Percentiles rank a stretch among this genome's conserved stretches.
phyloP scores from a whole-genome alignment of 2,797 vertebrate species.

The Etheostoma perlongum region DNA sequence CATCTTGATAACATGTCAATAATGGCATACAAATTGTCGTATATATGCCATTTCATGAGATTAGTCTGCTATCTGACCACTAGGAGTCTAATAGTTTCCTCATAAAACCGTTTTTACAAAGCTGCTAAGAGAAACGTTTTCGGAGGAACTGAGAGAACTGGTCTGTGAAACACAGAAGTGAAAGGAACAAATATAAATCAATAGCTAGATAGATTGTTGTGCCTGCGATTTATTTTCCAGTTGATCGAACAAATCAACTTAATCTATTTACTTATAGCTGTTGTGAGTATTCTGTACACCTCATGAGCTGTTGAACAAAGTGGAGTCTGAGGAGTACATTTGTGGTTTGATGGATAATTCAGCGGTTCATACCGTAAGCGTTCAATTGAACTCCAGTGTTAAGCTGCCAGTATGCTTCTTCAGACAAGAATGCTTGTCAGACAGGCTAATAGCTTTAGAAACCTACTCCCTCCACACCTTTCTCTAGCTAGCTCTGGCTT shows the following conservation, averaged over 20 bases:
- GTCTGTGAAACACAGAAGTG: neutral
- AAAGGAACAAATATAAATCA: neutral
- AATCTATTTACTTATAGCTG: neutral
- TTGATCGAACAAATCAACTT: neutral
- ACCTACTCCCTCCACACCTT: too few relatives aligned
- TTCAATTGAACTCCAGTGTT: neutral
- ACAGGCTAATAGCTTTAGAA: too few relatives aligned
- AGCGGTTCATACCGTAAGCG: rapidly evolving
- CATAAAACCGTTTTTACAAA: neutral
- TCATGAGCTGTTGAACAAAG: neutral
- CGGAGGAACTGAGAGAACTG: neutral
- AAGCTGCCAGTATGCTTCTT: neutral
- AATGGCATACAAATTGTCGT: too few relatives aligned
- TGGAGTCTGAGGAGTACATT: neutral
- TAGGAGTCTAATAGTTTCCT: neutral
- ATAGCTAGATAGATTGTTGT: neutral
- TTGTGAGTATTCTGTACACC: neutral
- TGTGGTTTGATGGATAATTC: neutral
- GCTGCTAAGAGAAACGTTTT: neutral
- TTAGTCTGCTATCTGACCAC: slow-evolving; percentile 2
- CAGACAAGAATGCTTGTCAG: neutral
- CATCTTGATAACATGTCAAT: too few relatives aligned
- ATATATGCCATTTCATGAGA: neutral
- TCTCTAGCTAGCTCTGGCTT: too few relatives aligned
- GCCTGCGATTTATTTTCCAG: neutral